Conservation (phyloP, 2,888 invertebrate genomes). For the Amphipoea oculea region DNA sequence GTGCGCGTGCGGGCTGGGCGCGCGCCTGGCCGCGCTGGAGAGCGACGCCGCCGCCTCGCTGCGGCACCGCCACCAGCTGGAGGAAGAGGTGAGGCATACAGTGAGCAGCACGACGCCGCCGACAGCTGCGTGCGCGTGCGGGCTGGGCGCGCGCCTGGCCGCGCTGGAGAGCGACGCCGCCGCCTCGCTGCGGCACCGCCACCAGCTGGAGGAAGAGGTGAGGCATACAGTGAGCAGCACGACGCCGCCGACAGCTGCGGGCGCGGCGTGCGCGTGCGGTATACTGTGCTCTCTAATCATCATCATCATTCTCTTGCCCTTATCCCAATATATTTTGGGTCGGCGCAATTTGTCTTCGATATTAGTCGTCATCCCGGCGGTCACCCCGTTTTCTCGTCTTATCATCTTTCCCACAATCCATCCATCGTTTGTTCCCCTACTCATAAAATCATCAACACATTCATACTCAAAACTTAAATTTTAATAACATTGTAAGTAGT, state of each 20-base stretch:
- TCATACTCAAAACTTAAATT: neutral
- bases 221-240: neutral
- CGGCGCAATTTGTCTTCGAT: neutral
- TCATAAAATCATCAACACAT: neutral
- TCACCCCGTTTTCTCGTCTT: neutral
- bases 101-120: no score
- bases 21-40: no score
- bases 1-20: slow-evolving; percentile 73
- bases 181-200: slow-evolving; percentile 71
- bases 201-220: slow-evolving; percentile 84
- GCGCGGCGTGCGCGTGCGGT: no score
- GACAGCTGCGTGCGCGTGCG: slow-evolving; percentile 76
- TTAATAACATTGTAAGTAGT: no score
- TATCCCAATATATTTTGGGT: neutral
- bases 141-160: slow-evolving; percentile 86
- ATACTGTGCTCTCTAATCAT: no score
- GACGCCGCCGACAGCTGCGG: no score
- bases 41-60: no score
- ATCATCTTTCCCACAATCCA: neutral
- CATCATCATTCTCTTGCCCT: neutral
- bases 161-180: slow-evolving; percentile 88
- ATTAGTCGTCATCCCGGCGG: neutral
- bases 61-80: no score
- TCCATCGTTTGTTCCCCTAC: neutral
- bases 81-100: no score